These are phyloP conservation scores for human DNA, from an alignment of 2,113 vertebrate species.

Conservation along the genomic window GRCh38 chr4:189706001-189706500, in stretches of 20 bases:
- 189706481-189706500: not conserved
- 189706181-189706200: not conserved
- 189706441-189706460: not conserved
- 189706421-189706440: not conserved
- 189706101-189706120: not conserved
- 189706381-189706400: not conserved
- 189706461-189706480: not conserved
- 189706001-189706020: not conserved
- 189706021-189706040: not conserved
- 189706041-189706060: not conserved
- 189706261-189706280: not conserved
- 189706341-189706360: not conserved
- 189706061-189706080: not conserved
- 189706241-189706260: not conserved
- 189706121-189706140: not conserved
- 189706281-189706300: not conserved
- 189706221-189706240: not conserved
- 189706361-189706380: not conserved
- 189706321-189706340: not conserved
- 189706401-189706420: not conserved
- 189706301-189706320: not conserved
- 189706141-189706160: not conserved
- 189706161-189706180: not conserved
- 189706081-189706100: not conserved
- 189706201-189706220: not conserved